Evolutionary conservation across 2,113 vertebrate genomes (phyloP).

Genomic region (Oncorhynchus nerka): DNA sequence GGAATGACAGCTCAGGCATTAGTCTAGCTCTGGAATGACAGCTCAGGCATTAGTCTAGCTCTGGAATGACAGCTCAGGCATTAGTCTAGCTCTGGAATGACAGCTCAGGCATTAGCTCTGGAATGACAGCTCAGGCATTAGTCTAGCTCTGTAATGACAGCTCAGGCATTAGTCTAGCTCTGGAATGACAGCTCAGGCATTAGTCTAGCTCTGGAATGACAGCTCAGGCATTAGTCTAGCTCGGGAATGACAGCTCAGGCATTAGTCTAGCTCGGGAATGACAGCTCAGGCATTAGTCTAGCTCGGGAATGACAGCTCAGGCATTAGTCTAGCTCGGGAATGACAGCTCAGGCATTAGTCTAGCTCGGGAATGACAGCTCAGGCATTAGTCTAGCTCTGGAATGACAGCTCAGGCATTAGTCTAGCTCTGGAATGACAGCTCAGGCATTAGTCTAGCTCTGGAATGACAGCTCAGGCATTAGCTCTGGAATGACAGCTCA

Average conservation of each 20-base stretch:
- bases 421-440: not conserved
- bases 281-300: slow-evolving; percentile 22
- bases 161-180: slow-evolving; percentile 23
- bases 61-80: slow-evolving; percentile 20
- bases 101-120: slow-evolving; percentile 23
- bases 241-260: slow-evolving; percentile 16
- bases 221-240: slow-evolving; percentile 23
- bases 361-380: slow-evolving; percentile 3
- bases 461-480: slow-evolving; percentile 43
- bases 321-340: slow-evolving; percentile 32
- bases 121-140: slow-evolving; percentile 16
- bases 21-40: slow-evolving; percentile 37
- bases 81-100: slow-evolving; percentile 36
- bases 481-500: slow-evolving; percentile 5
- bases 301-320: slow-evolving; percentile 15
- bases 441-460: slow-evolving; percentile 21
- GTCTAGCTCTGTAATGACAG: slow-evolving; percentile 38
- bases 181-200: slow-evolving; percentile 19
- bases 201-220: slow-evolving; percentile 36
- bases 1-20: slow-evolving; percentile 17
- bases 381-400: slow-evolving; percentile 25
- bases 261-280: slow-evolving; percentile 38
- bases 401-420: slow-evolving; percentile 40
- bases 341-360: slow-evolving; percentile 29
- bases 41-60: slow-evolving; percentile 24